These are phyloP conservation scores for Neoniphon sammara DNA, from an alignment of 2,797 vertebrate species.

Conservation along the genomic window DNA sequence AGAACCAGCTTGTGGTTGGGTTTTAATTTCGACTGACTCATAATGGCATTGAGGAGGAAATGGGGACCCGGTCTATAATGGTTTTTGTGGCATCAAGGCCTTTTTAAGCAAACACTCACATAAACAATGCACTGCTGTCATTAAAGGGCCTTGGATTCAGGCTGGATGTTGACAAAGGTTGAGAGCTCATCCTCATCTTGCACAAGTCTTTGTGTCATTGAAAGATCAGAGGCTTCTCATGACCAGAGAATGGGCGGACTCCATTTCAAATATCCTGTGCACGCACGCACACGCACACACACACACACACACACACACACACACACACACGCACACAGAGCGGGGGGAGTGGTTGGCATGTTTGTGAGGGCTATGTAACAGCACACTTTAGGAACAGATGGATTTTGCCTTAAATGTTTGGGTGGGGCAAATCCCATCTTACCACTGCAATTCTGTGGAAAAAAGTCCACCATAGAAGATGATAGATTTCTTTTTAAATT, in stretches of 20 bases:
- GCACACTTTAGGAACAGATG: slow-evolving; percentile 36
- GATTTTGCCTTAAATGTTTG: slow-evolving; percentile 50
- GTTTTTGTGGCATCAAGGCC: slow-evolving; percentile 61
- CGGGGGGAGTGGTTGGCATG: slow-evolving; percentile 49
- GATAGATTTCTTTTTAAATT: slow-evolving; percentile 12
- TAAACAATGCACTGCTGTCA: slow-evolving; percentile 61
- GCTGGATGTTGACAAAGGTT: slow-evolving; percentile 58
- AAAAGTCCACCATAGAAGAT: slow-evolving; percentile 24
- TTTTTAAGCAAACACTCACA: slow-evolving; percentile 54
- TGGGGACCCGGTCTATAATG: slow-evolving; percentile 56
- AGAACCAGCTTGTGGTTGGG: slow-evolving; percentile 90
- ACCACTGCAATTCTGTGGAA: slow-evolving; percentile 40
- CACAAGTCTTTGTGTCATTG: slow-evolving; percentile 62
- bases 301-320: slow-evolving; percentile 26
- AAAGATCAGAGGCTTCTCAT: slow-evolving; percentile 71
- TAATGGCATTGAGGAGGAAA: slow-evolving; percentile 70
- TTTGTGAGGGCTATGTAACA: slow-evolving; percentile 55
- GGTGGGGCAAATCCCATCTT: slow-evolving; percentile 46
- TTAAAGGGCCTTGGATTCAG: slow-evolving; percentile 38
- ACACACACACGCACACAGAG: slow-evolving; percentile 33
- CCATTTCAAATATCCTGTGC: slow-evolving; percentile 37
- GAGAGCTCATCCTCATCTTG: slow-evolving; percentile 61
- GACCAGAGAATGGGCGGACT: slow-evolving; percentile 54
- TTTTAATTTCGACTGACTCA: slow-evolving; percentile 86
- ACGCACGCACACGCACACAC: slow-evolving; percentile 21